phyloP scores from a whole-genome alignment of 2,113 vertebrate species.

The Onychorhynchus coronatus region DNA sequence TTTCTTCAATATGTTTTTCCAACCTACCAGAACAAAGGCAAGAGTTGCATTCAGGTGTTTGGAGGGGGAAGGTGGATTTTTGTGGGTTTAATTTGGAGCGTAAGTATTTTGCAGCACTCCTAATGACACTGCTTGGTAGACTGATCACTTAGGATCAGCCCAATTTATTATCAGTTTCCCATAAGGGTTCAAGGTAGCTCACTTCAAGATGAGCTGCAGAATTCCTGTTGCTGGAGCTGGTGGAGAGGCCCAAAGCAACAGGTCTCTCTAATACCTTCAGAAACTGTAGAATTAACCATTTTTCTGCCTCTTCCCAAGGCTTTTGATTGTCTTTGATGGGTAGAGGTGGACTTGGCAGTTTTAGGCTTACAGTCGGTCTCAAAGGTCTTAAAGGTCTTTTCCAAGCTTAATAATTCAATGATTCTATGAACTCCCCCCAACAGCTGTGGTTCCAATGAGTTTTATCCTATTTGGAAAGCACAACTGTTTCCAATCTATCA shows the following conservation, averaged over 20 bases:
- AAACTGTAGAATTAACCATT: not conserved
- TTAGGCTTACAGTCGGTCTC: fast-evolving
- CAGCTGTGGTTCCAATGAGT: not conserved
- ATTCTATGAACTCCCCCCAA: not conserved
- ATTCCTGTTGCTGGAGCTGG: not conserved
- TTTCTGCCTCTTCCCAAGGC: not conserved
- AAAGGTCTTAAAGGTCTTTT: not conserved
- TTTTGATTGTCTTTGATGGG: not conserved
- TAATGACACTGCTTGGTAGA: not conserved
- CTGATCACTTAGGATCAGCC: not conserved
- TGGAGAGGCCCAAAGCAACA: not conserved
- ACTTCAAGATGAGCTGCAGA: not conserved
- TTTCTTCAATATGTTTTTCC: not conserved
- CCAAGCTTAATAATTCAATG: not conserved
- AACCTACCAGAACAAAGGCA: not conserved
- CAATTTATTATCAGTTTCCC: not conserved
- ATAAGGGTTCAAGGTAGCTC: not conserved
- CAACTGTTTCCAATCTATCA: fast-evolving
- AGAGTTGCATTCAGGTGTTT: not conserved
- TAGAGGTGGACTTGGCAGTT: not conserved
- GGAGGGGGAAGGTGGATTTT: not conserved
- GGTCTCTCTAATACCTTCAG: not conserved
- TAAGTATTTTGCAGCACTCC: not conserved
- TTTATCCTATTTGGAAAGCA: not conserved
- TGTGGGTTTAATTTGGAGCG: too few species aligned